Conservation (phyloP, 2,113 vertebrate genomes). For the Indicator maculatus region DNA sequence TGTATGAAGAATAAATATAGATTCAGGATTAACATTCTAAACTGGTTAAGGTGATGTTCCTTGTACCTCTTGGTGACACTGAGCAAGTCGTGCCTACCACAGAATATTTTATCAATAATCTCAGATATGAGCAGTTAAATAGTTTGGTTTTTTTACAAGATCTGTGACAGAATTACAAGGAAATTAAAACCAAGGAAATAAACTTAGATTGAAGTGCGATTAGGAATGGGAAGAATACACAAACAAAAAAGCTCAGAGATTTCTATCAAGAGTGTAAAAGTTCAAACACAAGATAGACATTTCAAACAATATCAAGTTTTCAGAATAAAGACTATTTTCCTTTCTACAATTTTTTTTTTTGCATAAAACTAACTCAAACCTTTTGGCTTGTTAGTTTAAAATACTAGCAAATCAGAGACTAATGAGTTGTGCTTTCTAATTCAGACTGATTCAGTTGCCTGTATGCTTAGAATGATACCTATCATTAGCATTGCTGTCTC, state of each 20-base stretch:
- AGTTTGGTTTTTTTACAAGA: background rate
- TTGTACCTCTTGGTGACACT: background rate
- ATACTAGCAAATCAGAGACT: background rate
- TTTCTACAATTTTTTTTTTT: background rate
- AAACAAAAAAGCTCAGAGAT: background rate
- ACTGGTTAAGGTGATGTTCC: background rate
- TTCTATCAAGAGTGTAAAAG: background rate
- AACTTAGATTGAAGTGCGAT: background rate
- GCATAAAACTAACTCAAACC: background rate
- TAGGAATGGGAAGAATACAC: background rate
- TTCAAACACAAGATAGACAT: background rate
- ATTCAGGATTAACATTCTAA: background rate
- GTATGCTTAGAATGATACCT: background rate
- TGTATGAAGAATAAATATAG: background rate
- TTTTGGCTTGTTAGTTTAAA: background rate
- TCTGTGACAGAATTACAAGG: background rate
- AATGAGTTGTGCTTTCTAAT: background rate
- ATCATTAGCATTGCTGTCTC: background rate
- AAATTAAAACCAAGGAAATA: background rate
- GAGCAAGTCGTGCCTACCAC: background rate
- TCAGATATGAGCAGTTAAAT: background rate
- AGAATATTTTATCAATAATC: background rate
- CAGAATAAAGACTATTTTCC: background rate
- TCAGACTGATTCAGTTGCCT: background rate
- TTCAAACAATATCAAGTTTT: background rate